Base-by-base conservation (phyloP, 1,140 invertebrate genomes). In the Cyclina sinensis region DNA sequence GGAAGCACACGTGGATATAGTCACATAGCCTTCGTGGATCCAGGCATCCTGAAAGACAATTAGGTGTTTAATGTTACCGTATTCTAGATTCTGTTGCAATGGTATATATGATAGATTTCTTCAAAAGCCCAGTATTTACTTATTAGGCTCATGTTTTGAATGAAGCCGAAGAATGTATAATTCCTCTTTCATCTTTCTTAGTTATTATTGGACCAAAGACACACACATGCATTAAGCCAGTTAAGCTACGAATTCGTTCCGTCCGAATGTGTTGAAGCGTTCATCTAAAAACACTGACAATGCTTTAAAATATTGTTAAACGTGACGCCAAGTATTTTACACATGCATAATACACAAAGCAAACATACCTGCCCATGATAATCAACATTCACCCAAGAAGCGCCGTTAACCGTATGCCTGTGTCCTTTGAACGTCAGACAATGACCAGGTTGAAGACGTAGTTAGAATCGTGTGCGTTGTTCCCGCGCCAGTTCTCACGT, bases 401-500 rank as follows among this genome's bases (percentile, higher is more conserved):
- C 62, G 21, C 86, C 78, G 54, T 27, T 74, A 18, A 57, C 57
- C 7, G 78, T 88, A 54, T 88, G 76, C 21, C 62, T 51, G 32
- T 88, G 86, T 5, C 68, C 86, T 43, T 88, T 88, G 37, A 54
- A 88, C 9, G 76, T 88, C 11, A 88, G 78, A 24, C 86, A 88
- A 37, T 88, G 59, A 37, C 76, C 78, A n/a, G 76, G 32, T 5
- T 37, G 27, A 9, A 88, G 51, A 14, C n/a, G 86, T 80, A 2
- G 78, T 88, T 16, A 81, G 35, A 30, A 73, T 81, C 3, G 54
- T 70, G 30, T 81, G 76, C 4, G 57, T 88, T 12, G 76, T 80
- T 14, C 86, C 78, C 16, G 76, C 62, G 24, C 86, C 86, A 73
- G 68, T 27, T 46, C 76, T 37, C 4, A 88, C 86, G 57, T 88